A percentile compares a stretch with the other conserved stretches of the same genome.
These are phyloP conservation scores for Acleris laterana DNA, from an alignment of 2,888 invertebrate genomes.

Conservation along the genomic window DNA sequence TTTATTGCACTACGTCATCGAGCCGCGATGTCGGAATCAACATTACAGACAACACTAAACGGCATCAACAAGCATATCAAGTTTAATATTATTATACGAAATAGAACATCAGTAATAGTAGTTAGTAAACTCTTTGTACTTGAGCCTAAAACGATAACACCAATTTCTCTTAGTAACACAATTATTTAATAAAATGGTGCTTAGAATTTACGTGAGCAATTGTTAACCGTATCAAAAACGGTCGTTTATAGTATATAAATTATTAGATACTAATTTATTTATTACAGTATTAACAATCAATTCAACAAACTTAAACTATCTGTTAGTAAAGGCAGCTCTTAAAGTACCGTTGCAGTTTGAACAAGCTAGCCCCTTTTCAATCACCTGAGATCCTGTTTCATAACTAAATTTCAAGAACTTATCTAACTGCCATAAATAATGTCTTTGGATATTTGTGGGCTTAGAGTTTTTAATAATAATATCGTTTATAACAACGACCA, in stretches of 20 bases:
- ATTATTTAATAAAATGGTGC: conserved; percentile 53
- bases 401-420: background rate
- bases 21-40: conserved; percentile 51
- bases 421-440: background rate
- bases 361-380: conserved; percentile 4
- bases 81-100: conserved; percentile 43
- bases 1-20: conserved; percentile 64
- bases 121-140: conserved; percentile 62
- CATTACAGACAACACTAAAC: conserved; percentile 40
- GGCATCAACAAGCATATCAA: conserved; percentile 47
- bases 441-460: too few species aligned
- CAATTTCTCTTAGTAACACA: conserved; percentile 42
- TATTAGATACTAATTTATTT: conserved; percentile 23
- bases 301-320: conserved; percentile 15
- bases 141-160: conserved; percentile 50
- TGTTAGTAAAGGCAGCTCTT: conserved; percentile 12
- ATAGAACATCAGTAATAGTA: conserved; percentile 45
- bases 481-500: conserved; percentile 3
- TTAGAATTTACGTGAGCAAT: conserved; percentile 71
- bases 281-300: conserved; percentile 30
- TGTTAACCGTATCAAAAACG: conserved; percentile 42
- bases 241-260: conserved; percentile 32
- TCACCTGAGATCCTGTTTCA: conserved; percentile 17
- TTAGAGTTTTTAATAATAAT: background rate
- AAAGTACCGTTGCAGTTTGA: conserved; percentile 6